Base-by-base conservation (phyloP, 1,140 invertebrate genomes). In the Caerostris extrusa region DNA sequence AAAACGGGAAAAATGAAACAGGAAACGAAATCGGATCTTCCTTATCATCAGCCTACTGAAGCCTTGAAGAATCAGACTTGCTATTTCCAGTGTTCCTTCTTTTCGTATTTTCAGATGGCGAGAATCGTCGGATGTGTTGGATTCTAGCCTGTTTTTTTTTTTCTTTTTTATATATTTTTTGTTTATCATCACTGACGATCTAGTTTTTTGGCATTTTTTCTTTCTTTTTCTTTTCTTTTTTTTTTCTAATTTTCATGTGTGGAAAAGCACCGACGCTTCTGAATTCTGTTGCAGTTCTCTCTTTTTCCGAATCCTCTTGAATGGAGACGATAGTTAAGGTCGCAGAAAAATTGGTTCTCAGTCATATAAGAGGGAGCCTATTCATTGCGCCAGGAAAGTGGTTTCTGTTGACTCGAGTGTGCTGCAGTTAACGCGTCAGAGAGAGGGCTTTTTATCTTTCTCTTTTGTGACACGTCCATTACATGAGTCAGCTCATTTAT, bases 21-120 rank as follows among this genome's bases (percentile, higher is more conserved):
- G 55, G 55, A 83, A 69, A 82, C 58, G 90, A 82, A 91, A 91
- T 91, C 90, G 77, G 90, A 91, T 91, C 69, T 82, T 82, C 57
- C 34, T 91, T 85, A 91, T 91, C 90, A 91, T 85, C 83, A 85
- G 56, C 58, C 69, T 82, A 60, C 61, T 71, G 56, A 12, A 50
- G 56, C 53, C 19, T 34, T 14, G 10, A 90, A 90, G 69, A 90
- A 90, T 61, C 67, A 85, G 56, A 71, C 67, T 77, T 77, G 14
- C 88, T 90, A 77, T 90, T 90, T 90, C 88, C 17, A 53, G 57
- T 55, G 53, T 88, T 67, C 57, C 19, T 50, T 4, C 19, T 77
- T 4, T 50, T 53, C 71, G 34, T 77, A 77, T 53, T 77, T 77
- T 77, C 71, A 34, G 34, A 0, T 34, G 8, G 61, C 61, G 61